Base-by-base conservation (phyloP, 2,888 invertebrate genomes). In the Dermolepida albohirtum region DNA sequence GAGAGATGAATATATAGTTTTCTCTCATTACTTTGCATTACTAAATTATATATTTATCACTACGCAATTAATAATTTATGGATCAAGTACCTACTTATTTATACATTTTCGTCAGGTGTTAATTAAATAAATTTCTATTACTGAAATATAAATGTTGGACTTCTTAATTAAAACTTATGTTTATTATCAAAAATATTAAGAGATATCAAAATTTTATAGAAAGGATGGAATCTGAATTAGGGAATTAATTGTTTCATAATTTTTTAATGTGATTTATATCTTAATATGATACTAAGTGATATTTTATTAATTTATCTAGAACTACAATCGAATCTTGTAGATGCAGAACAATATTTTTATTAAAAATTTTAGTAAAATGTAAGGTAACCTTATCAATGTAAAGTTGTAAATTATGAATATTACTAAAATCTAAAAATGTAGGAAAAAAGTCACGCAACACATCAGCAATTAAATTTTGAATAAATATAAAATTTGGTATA, bases 401-500 rank as follows among this genome's bases (percentile, higher is more conserved):
- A 44, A 27, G 27, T 2, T 17, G 8, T 29, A 59, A 57, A 59
- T 59, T 34, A 59, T 59, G 59, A 59, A 59, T 29, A 43, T 54
- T 47, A 10, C 41, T 51, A 17, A 68, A 57, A 7, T 54, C 16
- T 29, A 65, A 11, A 65, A 59, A 14, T 41, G 12, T 51, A 27
- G 14, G 43, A 12, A n/a, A 39, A 14, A 47, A 59, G 14, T 14
- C 29, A 44, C 44, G 44, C 29, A 6, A 12, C 14, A 66, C 11
- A 57, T 22, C 12, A 51, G 8, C 43, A n/a, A n/a, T 22, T 14
- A 43, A 7, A 41, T 12, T 27, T 17, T 14, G 75, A 71, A 76
- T 80, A 14, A 81, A 81, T 17, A 66, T 81, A 14, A 78, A 80
- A 57, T 81, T 82, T 74, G 78, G 80, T 29, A 72, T 81, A n/a